Base-by-base conservation (phyloP, 1,140 invertebrate genomes). In the Brachionus angularis region DNA sequence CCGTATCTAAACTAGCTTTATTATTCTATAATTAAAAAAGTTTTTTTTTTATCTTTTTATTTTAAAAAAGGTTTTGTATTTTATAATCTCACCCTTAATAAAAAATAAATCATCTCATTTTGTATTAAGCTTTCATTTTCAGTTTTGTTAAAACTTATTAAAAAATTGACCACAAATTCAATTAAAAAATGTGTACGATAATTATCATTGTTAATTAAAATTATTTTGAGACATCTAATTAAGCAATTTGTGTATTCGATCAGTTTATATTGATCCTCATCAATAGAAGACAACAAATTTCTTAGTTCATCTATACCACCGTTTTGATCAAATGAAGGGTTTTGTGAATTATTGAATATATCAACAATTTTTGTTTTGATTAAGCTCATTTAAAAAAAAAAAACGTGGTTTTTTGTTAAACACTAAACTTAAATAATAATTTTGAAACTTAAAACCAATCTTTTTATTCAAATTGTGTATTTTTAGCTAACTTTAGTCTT, bases 341-440 rank as follows among this genome's bases (percentile, higher is more conserved):
- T 34, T 58, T 58, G 53, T 39, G 53, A 58, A 5, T 39, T 10
- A 39, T 58, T 23, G 10, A 58, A 58, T 23, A 58, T 58, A 23
- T 58, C 23, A 21, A 58, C 18, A n/a, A 58, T 58, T 39, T 58
- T 58, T 18, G 21, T 18, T 39, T 14, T 10, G 3, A 4, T 27
- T 23, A 21, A 39, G 23, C 18, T 5, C 53, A 58, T 58, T 36
- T 58, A 23, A 36, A 23, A 25, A 39, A 39, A 58, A 55, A 58
- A 36, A 58, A 39, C 23, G 53, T 58, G 53, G 7, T 58, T 39
- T 21, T n/a, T n/a, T n/a, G n/a, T n/a, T n/a, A n/a, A n/a, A n/a
- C n/a, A n/a, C n/a, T n/a, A n/a, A n/a, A n/a, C n/a, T n/a, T n/a
- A n/a, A n/a, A n/a, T n/a, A n/a, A n/a, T n/a, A n/a, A n/a, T n/a